Conservation (phyloP, 2,888 invertebrate genomes). For the Ectemnius cavifrons region DNA sequence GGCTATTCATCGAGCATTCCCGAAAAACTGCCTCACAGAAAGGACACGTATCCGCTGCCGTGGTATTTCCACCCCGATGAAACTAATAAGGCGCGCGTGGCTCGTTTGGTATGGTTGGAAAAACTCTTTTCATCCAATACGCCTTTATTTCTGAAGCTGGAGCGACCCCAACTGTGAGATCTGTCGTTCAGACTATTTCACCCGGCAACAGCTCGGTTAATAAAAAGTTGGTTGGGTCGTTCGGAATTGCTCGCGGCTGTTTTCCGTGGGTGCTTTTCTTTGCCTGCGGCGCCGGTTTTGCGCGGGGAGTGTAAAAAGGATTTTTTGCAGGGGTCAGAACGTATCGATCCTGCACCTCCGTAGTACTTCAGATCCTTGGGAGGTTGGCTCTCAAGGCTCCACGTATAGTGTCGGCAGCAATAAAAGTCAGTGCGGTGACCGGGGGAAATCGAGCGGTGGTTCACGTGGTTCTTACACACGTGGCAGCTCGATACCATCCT, state of each 20-base stretch:
- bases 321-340: slow-evolving; percentile 79
- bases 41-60: too few species aligned
- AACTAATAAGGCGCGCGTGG: too few species aligned
- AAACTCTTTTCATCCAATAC: too few species aligned
- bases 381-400: slow-evolving; percentile 75
- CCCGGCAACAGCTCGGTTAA: neutral
- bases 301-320: slow-evolving; percentile 4
- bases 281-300: neutral
- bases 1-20: too few species aligned
- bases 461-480: slow-evolving; percentile 66
- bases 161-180: too few species aligned
- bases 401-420: slow-evolving; percentile 65
- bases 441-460: slow-evolving; percentile 59
- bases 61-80: too few species aligned
- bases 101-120: too few species aligned
- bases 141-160: too few species aligned
- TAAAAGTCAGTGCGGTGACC: slow-evolving; percentile 69
- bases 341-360: slow-evolving; percentile 81
- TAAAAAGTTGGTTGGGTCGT: slow-evolving; percentile 5
- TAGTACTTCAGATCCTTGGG: slow-evolving; percentile 81
- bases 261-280: neutral
- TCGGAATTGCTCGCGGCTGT: neutral
- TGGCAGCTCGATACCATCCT: slow-evolving; percentile 67
- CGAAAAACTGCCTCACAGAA: too few species aligned
- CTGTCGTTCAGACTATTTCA: too few species aligned